Evolutionary conservation across 2,888 invertebrate genomes (phyloP).

Genomic region (Diachrysia chrysitis): DNA sequence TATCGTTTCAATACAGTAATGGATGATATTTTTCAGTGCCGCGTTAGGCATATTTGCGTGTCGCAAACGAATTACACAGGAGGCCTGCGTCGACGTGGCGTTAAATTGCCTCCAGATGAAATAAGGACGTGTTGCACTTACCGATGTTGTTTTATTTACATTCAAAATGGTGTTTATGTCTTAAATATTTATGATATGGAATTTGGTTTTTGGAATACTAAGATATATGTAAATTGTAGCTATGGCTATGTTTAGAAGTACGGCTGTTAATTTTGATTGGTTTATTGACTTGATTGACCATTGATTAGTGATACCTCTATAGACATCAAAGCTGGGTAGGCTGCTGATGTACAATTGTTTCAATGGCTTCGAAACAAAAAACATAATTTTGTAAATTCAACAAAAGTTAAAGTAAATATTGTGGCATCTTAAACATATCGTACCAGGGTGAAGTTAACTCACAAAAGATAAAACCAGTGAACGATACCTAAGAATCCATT

Average conservation of each 20-base stretch:
- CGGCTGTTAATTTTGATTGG: too few relatives aligned
- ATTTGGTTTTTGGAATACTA: not conserved
- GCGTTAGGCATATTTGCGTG: conserved; percentile 69
- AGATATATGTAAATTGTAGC: too few relatives aligned
- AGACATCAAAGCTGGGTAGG: too few relatives aligned
- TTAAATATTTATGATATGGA: too few relatives aligned
- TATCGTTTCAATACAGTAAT: conserved; percentile 72
- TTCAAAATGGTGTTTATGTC: not conserved
- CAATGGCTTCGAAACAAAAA: too few relatives aligned
- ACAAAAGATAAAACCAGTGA: conserved; percentile 42
- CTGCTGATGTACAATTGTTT: too few relatives aligned
- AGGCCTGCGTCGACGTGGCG: conserved; percentile 80
- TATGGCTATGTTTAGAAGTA: too few relatives aligned
- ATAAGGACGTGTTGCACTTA: conserved; percentile 50
- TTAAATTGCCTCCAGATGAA: conserved; percentile 82
- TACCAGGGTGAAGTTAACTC: conserved; percentile 15
- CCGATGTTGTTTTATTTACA: conserved; percentile 29
- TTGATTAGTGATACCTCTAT: too few relatives aligned
- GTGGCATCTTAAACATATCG: conserved; percentile 20
- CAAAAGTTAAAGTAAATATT: conserved; percentile 24
- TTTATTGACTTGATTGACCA: too few relatives aligned
- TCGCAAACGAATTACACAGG: conserved; percentile 72
- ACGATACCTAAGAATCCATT: conserved; percentile 31
- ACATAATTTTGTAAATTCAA: too few relatives aligned
- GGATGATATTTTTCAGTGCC: conserved; percentile 73